A percentile compares a stretch with the other conserved stretches of the same genome.
phyloP scores from a whole-genome alignment of 1,140 invertebrate species.

The Lithobius niger region DNA sequence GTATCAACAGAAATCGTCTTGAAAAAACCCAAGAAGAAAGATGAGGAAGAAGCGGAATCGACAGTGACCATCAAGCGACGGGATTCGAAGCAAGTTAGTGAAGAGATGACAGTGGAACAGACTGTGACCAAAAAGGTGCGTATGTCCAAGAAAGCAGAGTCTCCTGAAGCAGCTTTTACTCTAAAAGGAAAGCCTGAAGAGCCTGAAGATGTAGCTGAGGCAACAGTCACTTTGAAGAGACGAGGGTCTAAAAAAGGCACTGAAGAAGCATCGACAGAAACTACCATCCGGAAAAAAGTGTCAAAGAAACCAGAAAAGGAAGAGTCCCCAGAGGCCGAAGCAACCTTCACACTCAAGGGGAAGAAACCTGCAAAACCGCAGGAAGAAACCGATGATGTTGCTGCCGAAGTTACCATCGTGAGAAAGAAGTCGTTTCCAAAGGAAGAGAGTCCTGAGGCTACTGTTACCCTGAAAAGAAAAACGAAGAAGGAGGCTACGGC shows the following conservation, averaged over 20 bases:
- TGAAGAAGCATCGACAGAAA: slow-evolving; percentile 13
- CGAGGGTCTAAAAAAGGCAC: slow-evolving; percentile 8
- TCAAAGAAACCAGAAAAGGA: background rate
- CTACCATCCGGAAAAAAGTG: slow-evolving; percentile 12
- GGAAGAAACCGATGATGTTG: slow-evolving; percentile 11
- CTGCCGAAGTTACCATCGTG: slow-evolving; percentile 34
- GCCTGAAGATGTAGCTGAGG: slow-evolving; percentile 10
- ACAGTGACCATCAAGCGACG: slow-evolving; percentile 10
- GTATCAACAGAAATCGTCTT: background rate
- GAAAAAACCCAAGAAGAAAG: slow-evolving; percentile 3
- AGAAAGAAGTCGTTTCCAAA: slow-evolving; percentile 35
- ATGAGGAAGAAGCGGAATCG: slow-evolving; percentile 10
- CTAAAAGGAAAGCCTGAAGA: slow-evolving; percentile 13
- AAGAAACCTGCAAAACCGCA: slow-evolving; percentile 9
- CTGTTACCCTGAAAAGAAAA: slow-evolving; percentile 37
- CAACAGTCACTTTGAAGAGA: slow-evolving; percentile 12
- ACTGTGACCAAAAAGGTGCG: too few relatives aligned
- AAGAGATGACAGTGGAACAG: background rate
- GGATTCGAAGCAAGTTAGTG: too few relatives aligned
- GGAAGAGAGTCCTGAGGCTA: slow-evolving; percentile 43
- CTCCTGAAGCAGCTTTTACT: slow-evolving; percentile 14
- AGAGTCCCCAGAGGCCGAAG: too few relatives aligned
- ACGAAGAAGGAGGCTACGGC: too few relatives aligned
- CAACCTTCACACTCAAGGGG: background rate
- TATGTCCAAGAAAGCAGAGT: slow-evolving; percentile 33